These are phyloP conservation scores for Pontoporia blainvillei DNA, from an alignment of 2,113 vertebrate species.

Conservation along the genomic window DNA sequence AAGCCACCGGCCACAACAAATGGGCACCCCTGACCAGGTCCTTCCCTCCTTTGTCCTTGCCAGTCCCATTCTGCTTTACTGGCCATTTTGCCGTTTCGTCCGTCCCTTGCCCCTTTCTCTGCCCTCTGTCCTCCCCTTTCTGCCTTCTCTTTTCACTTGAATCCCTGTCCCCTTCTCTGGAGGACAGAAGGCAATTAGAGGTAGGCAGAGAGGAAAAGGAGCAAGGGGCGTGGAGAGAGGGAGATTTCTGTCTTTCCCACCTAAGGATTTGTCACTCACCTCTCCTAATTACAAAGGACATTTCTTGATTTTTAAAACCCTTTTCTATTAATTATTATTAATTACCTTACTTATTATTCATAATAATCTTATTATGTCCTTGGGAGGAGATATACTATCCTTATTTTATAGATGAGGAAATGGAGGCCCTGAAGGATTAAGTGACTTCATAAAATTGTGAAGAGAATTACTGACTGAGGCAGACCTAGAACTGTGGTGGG, in stretches of 20 bases:
- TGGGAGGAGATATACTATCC: background rate
- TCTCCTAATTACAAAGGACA: background rate
- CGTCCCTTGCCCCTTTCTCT: background rate
- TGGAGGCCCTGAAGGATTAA: background rate
- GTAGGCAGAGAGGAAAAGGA: background rate
- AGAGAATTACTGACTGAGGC: background rate
- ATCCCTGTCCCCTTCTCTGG: background rate
- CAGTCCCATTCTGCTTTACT: background rate
- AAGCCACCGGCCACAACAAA: background rate
- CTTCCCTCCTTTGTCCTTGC: background rate
- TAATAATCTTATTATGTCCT: background rate
- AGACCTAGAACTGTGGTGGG: background rate
- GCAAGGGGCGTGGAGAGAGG: background rate
- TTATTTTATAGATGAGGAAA: slow-evolving; percentile 14
- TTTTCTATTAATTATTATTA: slow-evolving; percentile 28
- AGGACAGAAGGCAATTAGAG: background rate
- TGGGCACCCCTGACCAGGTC: background rate
- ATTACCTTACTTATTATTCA: slow-evolving; percentile 12
- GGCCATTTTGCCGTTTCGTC: background rate
- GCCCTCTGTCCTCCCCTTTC: background rate
- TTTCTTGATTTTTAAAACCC: slow-evolving; percentile 9
- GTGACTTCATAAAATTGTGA: slow-evolving; percentile 1
- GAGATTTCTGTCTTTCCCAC: background rate
- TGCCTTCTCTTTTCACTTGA: background rate
- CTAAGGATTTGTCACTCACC: background rate